phyloP scores from a whole-genome alignment of 2,888 invertebrate species.

The Alloscopus bannaensis region DNA sequence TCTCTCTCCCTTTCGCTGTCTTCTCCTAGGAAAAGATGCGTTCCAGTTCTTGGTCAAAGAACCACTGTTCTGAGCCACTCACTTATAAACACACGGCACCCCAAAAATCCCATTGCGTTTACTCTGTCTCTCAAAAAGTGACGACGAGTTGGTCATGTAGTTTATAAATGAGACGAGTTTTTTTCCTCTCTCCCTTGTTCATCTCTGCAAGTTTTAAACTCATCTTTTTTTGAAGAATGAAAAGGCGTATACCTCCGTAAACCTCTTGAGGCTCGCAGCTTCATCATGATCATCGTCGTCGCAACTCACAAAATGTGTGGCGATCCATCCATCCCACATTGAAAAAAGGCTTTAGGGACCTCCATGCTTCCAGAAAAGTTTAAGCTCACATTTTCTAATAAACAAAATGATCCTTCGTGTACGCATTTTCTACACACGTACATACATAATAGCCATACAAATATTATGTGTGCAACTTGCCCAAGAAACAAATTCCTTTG shows the following conservation, averaged over 20 bases:
- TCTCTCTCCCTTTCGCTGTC: no score
- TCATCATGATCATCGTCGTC: no score
- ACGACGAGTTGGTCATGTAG: conserved; percentile 34
- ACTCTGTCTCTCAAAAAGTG: conserved; percentile 9
- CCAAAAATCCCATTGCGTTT: not conserved
- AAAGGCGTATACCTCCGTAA: no score
- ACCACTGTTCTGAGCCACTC: conserved; percentile 71
- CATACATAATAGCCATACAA: no score
- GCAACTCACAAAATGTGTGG: no score
- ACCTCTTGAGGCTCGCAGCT: no score
- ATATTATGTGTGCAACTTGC: no score
- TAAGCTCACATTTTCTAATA: conserved; percentile 29
- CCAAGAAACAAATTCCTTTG: no score
- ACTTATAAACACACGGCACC: conserved; percentile 17
- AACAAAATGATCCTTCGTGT: conserved; percentile 20
- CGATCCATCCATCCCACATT: no score
- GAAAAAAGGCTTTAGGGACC: conserved; percentile 41
- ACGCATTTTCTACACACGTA: conserved; percentile 9
- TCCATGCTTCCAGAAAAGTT: conserved; percentile 55
- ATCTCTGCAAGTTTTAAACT: no score
- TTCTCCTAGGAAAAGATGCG: conserved; percentile 65
- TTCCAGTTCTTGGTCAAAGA: conserved; percentile 67
- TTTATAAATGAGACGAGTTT: conserved; percentile 58
- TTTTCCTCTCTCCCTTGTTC: no score
- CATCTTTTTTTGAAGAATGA: no score